Conservation (phyloP, 2,797 vertebrate genomes). For the Coregonus sp. region DNA sequence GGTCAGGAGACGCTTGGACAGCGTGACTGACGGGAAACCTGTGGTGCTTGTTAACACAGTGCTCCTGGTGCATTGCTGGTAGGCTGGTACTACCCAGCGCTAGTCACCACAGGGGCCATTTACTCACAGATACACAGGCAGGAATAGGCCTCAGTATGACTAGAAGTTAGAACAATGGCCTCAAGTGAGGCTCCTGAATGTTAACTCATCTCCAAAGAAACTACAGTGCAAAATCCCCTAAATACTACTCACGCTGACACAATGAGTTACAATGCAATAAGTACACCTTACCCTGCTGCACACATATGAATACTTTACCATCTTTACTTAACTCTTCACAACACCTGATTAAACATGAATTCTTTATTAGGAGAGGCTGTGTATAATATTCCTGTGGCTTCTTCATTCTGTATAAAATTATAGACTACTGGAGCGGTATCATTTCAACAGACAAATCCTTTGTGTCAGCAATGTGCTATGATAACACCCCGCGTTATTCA, state of each 20-base stretch:
- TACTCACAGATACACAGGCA: background rate
- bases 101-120: slow-evolving; percentile 27
- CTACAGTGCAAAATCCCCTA: background rate
- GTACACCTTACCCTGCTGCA: background rate
- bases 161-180: slow-evolving; percentile 51
- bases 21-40: slow-evolving; percentile 25
- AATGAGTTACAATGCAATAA: background rate
- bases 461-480: background rate
- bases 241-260: background rate
- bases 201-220: background rate
- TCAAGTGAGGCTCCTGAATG: slow-evolving; percentile 46
- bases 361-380: too few relatives aligned
- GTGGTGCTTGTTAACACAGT: slow-evolving; percentile 1
- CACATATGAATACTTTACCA: too few relatives aligned
- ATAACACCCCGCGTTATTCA: background rate
- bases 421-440: background rate
- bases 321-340: background rate
- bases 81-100: slow-evolving; percentile 57
- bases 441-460: background rate
- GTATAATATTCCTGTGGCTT: background rate
- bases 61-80: slow-evolving; percentile 36
- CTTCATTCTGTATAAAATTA: too few relatives aligned
- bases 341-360: background rate
- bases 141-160: slow-evolving; percentile 30
- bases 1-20: slow-evolving; percentile 41